Conservation (phyloP, 2,888 invertebrate species). For the Podabrus alpinus region DNA sequence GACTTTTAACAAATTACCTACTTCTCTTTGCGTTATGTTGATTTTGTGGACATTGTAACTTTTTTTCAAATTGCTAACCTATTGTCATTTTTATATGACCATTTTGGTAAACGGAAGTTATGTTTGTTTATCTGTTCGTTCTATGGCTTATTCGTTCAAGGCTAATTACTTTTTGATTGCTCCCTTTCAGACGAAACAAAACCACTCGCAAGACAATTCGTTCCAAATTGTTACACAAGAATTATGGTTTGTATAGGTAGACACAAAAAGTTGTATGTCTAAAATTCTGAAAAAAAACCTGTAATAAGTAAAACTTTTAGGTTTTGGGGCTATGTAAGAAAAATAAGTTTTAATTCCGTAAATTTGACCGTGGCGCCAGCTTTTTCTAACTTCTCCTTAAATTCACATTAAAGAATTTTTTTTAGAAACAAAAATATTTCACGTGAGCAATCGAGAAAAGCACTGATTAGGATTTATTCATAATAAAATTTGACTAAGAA, state of each 20-base stretch:
- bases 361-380: background rate
- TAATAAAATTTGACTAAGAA: background rate
- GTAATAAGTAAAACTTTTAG: slow-evolving; percentile 3
- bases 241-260: slow-evolving; percentile 8
- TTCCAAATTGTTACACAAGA: slow-evolving; percentile 20
- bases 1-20: slow-evolving; percentile 5
- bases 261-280: background rate
- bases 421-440: background rate
- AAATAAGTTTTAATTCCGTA: background rate
- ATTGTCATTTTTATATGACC: slow-evolving; percentile 1
- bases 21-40: slow-evolving; percentile 11
- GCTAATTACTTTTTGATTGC: slow-evolving; percentile 43
- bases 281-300: background rate
- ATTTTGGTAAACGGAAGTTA: slow-evolving; percentile 7
- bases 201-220: slow-evolving; percentile 12
- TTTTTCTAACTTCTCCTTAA: background rate
- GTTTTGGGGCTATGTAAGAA: background rate
- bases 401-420: background rate
- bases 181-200: slow-evolving; percentile 19
- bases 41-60: slow-evolving; percentile 9
- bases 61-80: slow-evolving; percentile 17
- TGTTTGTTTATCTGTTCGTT: slow-evolving; percentile 14
- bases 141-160: slow-evolving; percentile 33
- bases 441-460: background rate
- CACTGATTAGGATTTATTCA: background rate